phyloP scores from a whole-genome alignment of 2,888 invertebrate species.

The Sesia apiformis region DNA sequence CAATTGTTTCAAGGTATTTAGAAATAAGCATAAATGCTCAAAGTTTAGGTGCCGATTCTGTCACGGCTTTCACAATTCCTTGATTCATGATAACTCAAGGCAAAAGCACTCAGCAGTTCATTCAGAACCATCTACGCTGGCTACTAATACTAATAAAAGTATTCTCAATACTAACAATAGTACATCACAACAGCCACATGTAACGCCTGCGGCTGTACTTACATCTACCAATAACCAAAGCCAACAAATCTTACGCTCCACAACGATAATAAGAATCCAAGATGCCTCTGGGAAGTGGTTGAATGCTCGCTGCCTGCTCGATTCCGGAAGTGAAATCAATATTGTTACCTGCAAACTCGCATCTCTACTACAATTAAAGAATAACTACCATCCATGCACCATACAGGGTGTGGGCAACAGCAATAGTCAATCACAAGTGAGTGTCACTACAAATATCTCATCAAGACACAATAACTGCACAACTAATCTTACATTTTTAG shows the following conservation, averaged over 20 bases:
- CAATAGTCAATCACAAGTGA: background rate
- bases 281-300: conserved; percentile 3
- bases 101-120: too few species aligned
- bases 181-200: background rate
- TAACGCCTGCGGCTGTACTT: background rate
- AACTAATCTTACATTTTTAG: conserved; percentile 1
- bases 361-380: conserved; percentile 1
- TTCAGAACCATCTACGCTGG: too few species aligned
- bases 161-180: too few species aligned
- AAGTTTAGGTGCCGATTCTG: too few species aligned
- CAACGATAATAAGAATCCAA: conserved; percentile 7
- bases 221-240: too few species aligned
- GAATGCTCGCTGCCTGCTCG: background rate
- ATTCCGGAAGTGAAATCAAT: conserved; percentile 1
- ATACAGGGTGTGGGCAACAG: conserved; percentile 1
- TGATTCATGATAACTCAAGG: too few species aligned
- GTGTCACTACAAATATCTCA: background rate
- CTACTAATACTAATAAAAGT: too few species aligned
- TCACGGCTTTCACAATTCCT: too few species aligned
- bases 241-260: conserved; percentile 1
- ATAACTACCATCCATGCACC: background rate
- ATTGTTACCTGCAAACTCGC: conserved; percentile 3
- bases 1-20: too few species aligned
- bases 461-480: background rate
- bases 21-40: too few species aligned